A percentile compares a stretch with the other conserved stretches of the same genome.
Evolutionary conservation across 2,797 vertebrate genomes (phyloP).

Genomic region (Miichthys miiuy): DNA sequence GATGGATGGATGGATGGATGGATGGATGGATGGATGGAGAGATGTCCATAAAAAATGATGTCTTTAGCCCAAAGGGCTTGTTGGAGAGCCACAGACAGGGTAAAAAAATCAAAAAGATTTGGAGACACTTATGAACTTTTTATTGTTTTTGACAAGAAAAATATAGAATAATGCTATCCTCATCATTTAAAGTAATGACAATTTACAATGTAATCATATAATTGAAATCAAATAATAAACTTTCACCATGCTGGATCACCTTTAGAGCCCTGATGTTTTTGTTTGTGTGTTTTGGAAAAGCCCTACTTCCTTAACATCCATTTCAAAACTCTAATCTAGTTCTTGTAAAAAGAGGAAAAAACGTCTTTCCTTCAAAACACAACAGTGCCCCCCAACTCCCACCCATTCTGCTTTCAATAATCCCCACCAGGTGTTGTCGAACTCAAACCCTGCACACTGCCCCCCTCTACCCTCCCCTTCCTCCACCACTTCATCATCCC

Average conservation of each 20-base stretch:
- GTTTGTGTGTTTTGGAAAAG: conserved; percentile 45
- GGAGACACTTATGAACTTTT: background rate
- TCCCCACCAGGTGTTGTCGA: conserved; percentile 78
- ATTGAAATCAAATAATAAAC: background rate
- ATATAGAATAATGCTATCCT: background rate
- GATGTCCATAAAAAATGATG: background rate
- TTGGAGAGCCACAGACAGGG: background rate
- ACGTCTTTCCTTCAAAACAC: conserved; percentile 51
- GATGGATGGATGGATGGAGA: too few species aligned
- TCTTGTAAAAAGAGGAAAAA: conserved; percentile 53
- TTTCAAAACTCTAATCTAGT: conserved; percentile 61
- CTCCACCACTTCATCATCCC: conserved; percentile 25
- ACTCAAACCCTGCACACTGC: conserved; percentile 24
- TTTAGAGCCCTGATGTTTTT: conserved; percentile 21
- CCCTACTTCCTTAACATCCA: conserved; percentile 34
- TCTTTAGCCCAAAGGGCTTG: background rate
- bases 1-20: too few species aligned
- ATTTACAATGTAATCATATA: background rate
- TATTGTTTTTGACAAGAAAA: background rate
- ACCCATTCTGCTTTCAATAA: conserved; percentile 60
- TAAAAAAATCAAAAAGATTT: background rate
- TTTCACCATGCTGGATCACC: background rate
- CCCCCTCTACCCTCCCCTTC: conserved; percentile 1
- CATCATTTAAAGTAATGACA: conserved; percentile 3
- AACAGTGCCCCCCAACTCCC: conserved; percentile 16